phyloP scores from a whole-genome alignment of 2,797 vertebrate genomes.

The Hippopotamyrus pictus region DNA sequence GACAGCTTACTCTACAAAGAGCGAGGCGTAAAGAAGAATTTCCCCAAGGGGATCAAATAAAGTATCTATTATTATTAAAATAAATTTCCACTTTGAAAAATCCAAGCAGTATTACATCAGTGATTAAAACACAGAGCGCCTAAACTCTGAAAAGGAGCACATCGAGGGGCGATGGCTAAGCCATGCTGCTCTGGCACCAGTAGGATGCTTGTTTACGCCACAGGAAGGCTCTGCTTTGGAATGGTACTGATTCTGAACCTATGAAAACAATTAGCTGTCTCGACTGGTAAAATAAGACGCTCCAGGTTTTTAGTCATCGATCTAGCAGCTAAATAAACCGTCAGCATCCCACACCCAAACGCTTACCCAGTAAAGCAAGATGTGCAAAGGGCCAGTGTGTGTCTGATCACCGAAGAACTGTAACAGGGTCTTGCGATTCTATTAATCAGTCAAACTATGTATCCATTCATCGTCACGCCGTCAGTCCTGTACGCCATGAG shows the following conservation, averaged over 20 bases:
- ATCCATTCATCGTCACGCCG: not conserved
- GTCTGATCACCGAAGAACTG: not conserved
- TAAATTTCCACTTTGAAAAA: not conserved
- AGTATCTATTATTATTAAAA: not conserved
- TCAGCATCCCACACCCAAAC: not conserved
- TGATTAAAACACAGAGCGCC: not conserved
- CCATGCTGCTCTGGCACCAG: not conserved
- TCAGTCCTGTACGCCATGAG: not conserved
- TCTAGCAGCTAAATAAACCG: not conserved
- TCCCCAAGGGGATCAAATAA: too few species aligned
- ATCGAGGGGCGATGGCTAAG: not conserved
- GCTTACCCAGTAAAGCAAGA: not conserved
- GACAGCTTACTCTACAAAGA: too few species aligned
- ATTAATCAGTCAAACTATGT: not conserved
- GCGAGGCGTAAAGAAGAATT: too few species aligned
- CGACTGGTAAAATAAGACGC: not conserved
- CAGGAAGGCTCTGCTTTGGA: not conserved
- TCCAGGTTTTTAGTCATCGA: not conserved
- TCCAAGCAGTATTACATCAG: not conserved
- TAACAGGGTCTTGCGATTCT: not conserved
- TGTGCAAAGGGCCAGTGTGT: not conserved
- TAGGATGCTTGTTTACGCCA: not conserved
- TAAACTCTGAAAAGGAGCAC: not conserved
- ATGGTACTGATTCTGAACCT: not conserved
- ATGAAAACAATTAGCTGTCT: not conserved